phyloP scores from a whole-genome alignment of 2,113 vertebrate species.

The Lipophrys pholis region DNA sequence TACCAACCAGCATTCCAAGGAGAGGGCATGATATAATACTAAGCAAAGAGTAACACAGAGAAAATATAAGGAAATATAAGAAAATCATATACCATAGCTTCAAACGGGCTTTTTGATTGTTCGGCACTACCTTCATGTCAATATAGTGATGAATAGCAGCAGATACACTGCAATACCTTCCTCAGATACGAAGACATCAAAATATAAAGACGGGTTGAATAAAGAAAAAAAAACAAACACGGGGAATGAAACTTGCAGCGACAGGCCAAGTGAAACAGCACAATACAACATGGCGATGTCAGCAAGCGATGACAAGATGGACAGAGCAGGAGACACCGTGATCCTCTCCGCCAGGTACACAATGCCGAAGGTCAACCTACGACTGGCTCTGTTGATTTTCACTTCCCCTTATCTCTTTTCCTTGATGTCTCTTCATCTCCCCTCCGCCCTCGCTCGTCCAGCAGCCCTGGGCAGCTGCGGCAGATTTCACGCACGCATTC shows the following conservation, averaged over 20 bases:
- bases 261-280: slow-evolving; percentile 36
- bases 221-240: slow-evolving; percentile 2
- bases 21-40: no score
- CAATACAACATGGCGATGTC: slow-evolving; percentile 53
- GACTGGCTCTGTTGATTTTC: slow-evolving; percentile 40
- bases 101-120: neutral
- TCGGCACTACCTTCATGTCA: neutral
- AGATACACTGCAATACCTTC: slow-evolving; percentile 6
- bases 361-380: slow-evolving; percentile 51
- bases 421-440: slow-evolving; percentile 36
- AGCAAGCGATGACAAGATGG: slow-evolving; percentile 47
- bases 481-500: slow-evolving; percentile 75
- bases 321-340: slow-evolving; percentile 28
- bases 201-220: neutral
- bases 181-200: slow-evolving; percentile 19
- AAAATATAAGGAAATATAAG: no score
- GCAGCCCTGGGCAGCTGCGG: slow-evolving; percentile 69
- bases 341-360: slow-evolving; percentile 58
- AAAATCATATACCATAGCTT: no score
- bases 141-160: slow-evolving; percentile 7
- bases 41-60: no score
- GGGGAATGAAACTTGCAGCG: slow-evolving; percentile 29
- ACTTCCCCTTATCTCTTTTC: slow-evolving; percentile 30
- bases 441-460: slow-evolving; percentile 45
- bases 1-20: no score